A percentile compares a stretch with the other conserved stretches of the same genome.
phyloP scores from a whole-genome alignment of 1,140 invertebrate genomes.

The Drosophila albomicans region DNA sequence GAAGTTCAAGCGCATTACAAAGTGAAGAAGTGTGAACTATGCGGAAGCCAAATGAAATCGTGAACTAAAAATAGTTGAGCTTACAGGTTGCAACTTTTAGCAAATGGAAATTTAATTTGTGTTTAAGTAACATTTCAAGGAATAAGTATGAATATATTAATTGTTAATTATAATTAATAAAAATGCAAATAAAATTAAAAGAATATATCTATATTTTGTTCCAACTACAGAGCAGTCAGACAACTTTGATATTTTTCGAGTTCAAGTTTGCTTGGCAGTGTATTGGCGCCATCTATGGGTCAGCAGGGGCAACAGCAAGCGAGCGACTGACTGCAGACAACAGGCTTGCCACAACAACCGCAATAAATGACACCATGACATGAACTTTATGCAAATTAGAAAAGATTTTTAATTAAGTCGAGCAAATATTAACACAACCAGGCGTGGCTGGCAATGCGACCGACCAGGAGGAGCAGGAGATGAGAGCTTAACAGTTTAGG shows the following conservation, averaged over 20 bases:
- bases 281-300: slow-evolving; percentile 31
- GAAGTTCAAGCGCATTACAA: slow-evolving; percentile 3
- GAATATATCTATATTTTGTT: too few relatives aligned
- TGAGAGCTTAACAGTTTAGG: slow-evolving; percentile 15
- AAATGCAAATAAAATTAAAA: too few relatives aligned
- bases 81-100: too few relatives aligned
- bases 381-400: slow-evolving; percentile 81
- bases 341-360: slow-evolving; percentile 43
- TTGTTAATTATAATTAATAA: too few relatives aligned
- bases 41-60: not conserved
- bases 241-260: not conserved
- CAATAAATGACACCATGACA: slow-evolving; percentile 63
- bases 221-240: too few relatives aligned
- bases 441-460: slow-evolving; percentile 25
- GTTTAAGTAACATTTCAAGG: too few relatives aligned
- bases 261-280: slow-evolving; percentile 17
- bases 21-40: not conserved
- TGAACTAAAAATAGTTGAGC: too few relatives aligned
- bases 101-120: too few relatives aligned
- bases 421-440: slow-evolving; percentile 74
- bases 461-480: slow-evolving; percentile 12
- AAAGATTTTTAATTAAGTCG: slow-evolving; percentile 82
- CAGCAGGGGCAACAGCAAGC: not conserved
- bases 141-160: too few relatives aligned
- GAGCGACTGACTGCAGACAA: slow-evolving; percentile 16